Conservation (phyloP, 2,113 vertebrate genomes). For the Bucco capensis region DNA sequence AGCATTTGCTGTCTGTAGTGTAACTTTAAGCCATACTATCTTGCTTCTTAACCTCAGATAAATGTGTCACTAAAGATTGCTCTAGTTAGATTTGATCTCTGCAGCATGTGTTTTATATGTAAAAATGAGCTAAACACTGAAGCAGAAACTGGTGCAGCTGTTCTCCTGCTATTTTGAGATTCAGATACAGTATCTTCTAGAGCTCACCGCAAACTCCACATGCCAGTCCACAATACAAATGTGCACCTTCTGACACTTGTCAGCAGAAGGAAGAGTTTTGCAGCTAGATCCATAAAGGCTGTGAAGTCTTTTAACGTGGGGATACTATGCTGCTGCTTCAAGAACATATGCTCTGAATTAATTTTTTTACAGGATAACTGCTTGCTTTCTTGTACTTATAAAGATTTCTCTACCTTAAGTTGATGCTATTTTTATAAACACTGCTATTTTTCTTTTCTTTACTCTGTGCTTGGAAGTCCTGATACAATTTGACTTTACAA, state of each 20-base stretch:
- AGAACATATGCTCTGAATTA: slow-evolving; percentile 40
- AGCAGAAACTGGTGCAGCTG: background rate
- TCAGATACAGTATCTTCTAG: background rate
- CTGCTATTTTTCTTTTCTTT: slow-evolving; percentile 8
- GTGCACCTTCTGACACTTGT: background rate
- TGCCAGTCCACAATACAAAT: background rate
- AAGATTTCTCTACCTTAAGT: slow-evolving; percentile 61
- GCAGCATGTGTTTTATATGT: background rate
- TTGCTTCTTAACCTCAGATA: slow-evolving; percentile 19
- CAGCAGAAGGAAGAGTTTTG: background rate
- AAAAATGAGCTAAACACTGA: background rate
- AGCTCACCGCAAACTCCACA: background rate
- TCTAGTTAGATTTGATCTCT: background rate
- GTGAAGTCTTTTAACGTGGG: slow-evolving; percentile 9
- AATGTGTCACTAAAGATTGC: background rate
- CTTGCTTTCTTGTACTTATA: slow-evolving; percentile 67
- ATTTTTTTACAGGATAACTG: slow-evolving; percentile 39
- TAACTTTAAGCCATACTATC: slow-evolving; percentile 48
- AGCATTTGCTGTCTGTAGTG: slow-evolving; percentile 15
- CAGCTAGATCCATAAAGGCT: background rate
- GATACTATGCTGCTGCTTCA: slow-evolving; percentile 63
- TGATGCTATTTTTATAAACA: slow-evolving; percentile 74
- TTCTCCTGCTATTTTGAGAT: background rate
- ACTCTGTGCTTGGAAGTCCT: background rate
- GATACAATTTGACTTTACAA: slow-evolving; percentile 32